Evolutionary conservation across 2,113 vertebrate species (phyloP).

Genomic region (Austrofundulus limnaeus): DNA sequence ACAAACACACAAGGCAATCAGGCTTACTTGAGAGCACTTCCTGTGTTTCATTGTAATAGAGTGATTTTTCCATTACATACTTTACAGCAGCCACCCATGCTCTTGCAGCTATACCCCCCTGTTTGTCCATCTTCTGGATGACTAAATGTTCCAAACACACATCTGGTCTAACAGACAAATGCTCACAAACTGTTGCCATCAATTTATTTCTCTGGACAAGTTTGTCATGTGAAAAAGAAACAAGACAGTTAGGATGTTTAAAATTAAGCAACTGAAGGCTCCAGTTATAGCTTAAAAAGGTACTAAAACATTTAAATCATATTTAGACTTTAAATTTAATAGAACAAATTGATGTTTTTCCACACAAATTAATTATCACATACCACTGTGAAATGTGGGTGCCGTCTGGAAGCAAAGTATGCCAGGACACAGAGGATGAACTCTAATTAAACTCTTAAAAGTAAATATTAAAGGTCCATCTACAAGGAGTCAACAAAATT

Average conservation of each 20-base stretch:
- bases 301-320: no score
- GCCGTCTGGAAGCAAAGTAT: no score
- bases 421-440: no score
- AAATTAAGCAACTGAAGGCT: slow-evolving; percentile 11
- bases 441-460: no score
- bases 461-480: no score
- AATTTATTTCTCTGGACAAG: slow-evolving; percentile 17
- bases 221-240: slow-evolving; percentile 8
- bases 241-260: slow-evolving; percentile 6
- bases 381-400: no score
- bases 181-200: slow-evolving; percentile 11
- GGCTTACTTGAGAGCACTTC: slow-evolving; percentile 88
- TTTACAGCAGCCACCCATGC: slow-evolving; percentile 59
- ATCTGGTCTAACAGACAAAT: slow-evolving; percentile 33
- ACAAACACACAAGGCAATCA: slow-evolving; percentile 78
- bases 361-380: no score
- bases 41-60: slow-evolving; percentile 85
- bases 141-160: slow-evolving; percentile 28
- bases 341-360: no score
- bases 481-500: no score
- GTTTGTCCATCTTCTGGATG: slow-evolving; percentile 4
- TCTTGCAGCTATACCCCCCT: slow-evolving; percentile 46
- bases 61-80: slow-evolving; percentile 91
- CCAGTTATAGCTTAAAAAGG: no score
- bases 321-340: no score